Conservation (phyloP, 23 tunicate genomes). For the Botrylloides violaceus region DNA sequence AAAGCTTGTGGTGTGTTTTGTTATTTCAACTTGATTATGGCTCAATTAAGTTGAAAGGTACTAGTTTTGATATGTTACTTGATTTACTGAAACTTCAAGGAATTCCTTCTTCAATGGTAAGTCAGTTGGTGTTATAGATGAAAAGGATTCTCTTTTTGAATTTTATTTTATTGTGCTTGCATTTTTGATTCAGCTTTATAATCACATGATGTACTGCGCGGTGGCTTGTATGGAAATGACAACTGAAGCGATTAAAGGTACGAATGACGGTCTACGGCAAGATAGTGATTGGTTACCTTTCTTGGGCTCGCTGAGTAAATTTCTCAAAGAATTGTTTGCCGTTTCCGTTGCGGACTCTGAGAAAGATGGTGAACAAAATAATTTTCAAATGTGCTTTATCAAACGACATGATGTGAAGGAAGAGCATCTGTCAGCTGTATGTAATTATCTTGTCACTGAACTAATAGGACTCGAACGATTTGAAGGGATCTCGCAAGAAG, state of each 20-base stretch:
- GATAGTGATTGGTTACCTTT: neutral
- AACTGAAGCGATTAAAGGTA: neutral
- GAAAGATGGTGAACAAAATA: neutral
- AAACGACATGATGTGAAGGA: neutral
- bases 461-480: neutral
- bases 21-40: conserved; percentile 59
- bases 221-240: conserved; percentile 3
- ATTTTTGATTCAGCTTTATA: conserved; percentile 9
- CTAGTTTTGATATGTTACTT: neutral
- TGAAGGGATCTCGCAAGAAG: neutral
- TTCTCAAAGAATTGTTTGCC: conserved; percentile 17
- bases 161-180: neutral
- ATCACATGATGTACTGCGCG: conserved; percentile 9
- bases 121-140: neutral
- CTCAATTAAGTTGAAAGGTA: conserved; percentile 25
- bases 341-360: too few relatives aligned
- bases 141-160: too few relatives aligned
- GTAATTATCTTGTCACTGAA: neutral
- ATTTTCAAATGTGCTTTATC: neutral
- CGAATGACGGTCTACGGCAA: neutral
- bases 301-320: neutral
- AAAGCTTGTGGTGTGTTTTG: neutral
- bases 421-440: neutral
- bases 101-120: neutral
- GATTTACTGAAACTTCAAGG: conserved; percentile 6